A percentile compares a stretch with the other conserved stretches of the same genome.
phyloP scores from a whole-genome alignment of 1,140 invertebrate species.

The Augochlora pura region DNA sequence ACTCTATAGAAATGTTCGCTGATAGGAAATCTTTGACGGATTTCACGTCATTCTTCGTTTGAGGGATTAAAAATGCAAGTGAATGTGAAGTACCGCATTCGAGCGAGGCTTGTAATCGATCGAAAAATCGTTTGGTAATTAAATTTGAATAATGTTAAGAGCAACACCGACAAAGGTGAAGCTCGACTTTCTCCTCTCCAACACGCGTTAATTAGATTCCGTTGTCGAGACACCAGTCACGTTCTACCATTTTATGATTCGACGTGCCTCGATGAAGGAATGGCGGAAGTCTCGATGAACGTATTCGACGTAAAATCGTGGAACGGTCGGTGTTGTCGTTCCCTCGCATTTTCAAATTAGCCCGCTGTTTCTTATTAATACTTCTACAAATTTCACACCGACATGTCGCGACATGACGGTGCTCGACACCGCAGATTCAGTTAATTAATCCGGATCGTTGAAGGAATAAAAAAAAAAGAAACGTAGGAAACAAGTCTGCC shows the following conservation, averaged over 20 bases:
- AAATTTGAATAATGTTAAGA: conserved; percentile 27
- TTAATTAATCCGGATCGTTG: conserved; percentile 25
- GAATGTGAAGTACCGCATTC: too few relatives aligned
- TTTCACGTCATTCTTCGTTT: too few relatives aligned
- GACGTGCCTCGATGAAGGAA: conserved; percentile 3
- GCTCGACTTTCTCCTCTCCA: conserved; percentile 10
- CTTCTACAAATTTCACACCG: not conserved
- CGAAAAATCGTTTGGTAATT: not conserved
- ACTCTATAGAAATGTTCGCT: too few relatives aligned
- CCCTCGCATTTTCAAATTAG: not conserved
- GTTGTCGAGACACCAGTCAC: conserved; percentile 15
- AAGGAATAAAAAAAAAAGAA: not conserved
- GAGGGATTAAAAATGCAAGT: too few relatives aligned
- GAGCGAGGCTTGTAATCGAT: not conserved
- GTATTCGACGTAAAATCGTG: not conserved
- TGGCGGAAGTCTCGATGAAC: not conserved
- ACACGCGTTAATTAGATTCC: conserved; percentile 27
- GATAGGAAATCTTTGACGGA: too few relatives aligned
- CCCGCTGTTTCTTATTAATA: not conserved
- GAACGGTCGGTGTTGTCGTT: not conserved
- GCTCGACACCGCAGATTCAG: not conserved
- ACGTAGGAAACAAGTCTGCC: not conserved
- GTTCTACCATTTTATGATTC: conserved; percentile 20
- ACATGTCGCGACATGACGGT: too few relatives aligned
- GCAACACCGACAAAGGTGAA: not conserved